These are phyloP conservation scores for Proisotoma minuta DNA, from an alignment of 2,888 invertebrate genomes.

Conservation along the genomic window DNA sequence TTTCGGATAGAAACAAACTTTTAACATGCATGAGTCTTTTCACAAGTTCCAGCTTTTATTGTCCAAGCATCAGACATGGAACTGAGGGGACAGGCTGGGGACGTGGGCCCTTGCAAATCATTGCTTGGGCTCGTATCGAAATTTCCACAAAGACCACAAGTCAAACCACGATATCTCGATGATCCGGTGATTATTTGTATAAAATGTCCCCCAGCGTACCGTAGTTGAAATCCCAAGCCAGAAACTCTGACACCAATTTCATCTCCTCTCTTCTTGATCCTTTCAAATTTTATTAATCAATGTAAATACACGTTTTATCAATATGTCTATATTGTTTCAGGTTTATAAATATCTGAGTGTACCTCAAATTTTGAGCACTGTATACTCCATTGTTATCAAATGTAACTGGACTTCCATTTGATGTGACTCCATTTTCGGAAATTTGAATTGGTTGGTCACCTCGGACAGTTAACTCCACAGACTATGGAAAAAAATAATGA, in stretches of 20 bases:
- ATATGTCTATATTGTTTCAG: no score
- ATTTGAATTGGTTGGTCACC: not conserved
- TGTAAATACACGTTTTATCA: no score
- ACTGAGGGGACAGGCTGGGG: slow-evolving; percentile 22
- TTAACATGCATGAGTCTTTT: slow-evolving; percentile 18
- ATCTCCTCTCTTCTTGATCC: slow-evolving; percentile 34
- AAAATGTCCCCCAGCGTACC: slow-evolving; percentile 35
- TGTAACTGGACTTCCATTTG: slow-evolving; percentile 13
- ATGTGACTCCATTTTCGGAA: not conserved
- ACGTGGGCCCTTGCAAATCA: slow-evolving; percentile 36
- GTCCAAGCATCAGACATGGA: slow-evolving; percentile 31
- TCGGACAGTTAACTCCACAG: not conserved
- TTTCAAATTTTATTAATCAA: slow-evolving; percentile 9
- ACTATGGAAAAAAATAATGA: not conserved
- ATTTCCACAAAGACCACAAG: slow-evolving; percentile 44
- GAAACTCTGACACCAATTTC: slow-evolving; percentile 31
- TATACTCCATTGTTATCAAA: not conserved
- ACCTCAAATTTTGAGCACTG: no score
- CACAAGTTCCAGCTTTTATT: slow-evolving; percentile 7
- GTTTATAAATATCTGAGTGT: no score
- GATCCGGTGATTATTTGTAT: not conserved
- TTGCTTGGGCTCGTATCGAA: slow-evolving; percentile 42
- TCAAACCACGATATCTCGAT: slow-evolving; percentile 34
- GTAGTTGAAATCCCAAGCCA: slow-evolving; percentile 21
- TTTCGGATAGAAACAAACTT: no score